These are phyloP conservation scores for Hermaeophaga mercurialis DNA, from an alignment of 2,888 invertebrate species.

Conservation along the genomic window DNA sequence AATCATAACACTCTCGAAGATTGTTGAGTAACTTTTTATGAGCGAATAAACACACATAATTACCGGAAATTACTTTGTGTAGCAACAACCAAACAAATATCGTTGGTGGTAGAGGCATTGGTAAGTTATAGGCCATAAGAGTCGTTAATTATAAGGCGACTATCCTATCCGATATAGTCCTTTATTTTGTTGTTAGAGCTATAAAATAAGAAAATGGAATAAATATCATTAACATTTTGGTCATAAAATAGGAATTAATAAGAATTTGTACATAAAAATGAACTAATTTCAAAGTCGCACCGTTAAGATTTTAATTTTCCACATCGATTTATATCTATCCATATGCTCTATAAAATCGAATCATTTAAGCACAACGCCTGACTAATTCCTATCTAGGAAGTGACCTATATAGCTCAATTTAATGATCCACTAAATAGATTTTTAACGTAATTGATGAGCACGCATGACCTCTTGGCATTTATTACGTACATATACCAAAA, in stretches of 20 bases:
- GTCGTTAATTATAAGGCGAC: no score
- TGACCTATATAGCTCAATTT: not conserved
- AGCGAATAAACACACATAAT: not conserved
- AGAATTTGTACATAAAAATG: no score
- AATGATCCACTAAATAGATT: not conserved
- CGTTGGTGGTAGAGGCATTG: not conserved
- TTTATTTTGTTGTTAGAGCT: no score
- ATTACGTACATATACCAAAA: not conserved
- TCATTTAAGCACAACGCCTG: no score
- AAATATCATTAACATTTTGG: no score
- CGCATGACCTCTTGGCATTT: not conserved
- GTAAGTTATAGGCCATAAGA: not conserved
- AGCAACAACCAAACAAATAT: constrained; percentile 1
- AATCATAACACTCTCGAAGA: constrained; percentile 11
- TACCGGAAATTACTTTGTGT: constrained; percentile 3
- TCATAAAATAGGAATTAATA: no score
- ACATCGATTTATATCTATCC: no score
- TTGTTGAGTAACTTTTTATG: constrained; percentile 1
- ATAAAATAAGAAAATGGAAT: no score
- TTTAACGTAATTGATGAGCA: not conserved
- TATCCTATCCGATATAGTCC: no score
- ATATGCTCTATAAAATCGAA: no score
- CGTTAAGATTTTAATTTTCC: no score
- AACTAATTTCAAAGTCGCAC: no score
- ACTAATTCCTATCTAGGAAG: not conserved